Evolutionary conservation across 2,888 invertebrate genomes (phyloP), one percentile per base, ranked within the genome.

Genomic region (Apodemia hepburni): DNA sequence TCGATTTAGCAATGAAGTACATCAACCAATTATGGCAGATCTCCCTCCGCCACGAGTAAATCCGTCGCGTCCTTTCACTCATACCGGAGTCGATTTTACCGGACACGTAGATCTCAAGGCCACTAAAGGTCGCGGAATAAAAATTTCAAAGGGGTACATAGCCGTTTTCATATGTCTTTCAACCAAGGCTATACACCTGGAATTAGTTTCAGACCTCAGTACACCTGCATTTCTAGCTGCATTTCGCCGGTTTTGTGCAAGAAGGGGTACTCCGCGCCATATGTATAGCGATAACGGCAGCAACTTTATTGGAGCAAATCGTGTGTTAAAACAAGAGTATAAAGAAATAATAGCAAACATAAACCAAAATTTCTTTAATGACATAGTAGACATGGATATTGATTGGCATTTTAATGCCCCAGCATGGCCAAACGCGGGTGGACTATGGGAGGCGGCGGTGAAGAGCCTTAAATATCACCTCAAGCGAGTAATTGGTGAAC

Each of bases 321-420:
- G 38, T 35, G 35, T 51, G 15, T 51, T 61, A 15, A 61, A 61
- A 61, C 35, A 51, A 27, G 61, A 51, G 15, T 61, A 51, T 38
- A 49, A 38, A 18, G 61, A 61, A 6, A 61, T 61, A 12, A 33
- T 29, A 22, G 51, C 51, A 51, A 60, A 18, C 12, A 60, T 60
- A 49, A 60, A 60, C 15, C 60, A 60, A 35, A 35, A 51, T 27
- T 60, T 60, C 9, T 60, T 60, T 33, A 18, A 60, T 33, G 47
- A 49, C 47, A 60, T 60, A 17, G 11, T 33, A 15, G 29, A 17
- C 29, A 60, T 59, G 59, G 18, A 59, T 22, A 58, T 33, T 38
- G 38, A 38, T 38, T 38, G 38, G 38, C 38, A 38, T 38, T 15
- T 42, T 42, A 18, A 49, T 18, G 49, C 49, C 17, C 49, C 49